Evolutionary conservation across 64 coral and sea anemone species (phyloP).

Genomic region (Cladopsammia gracilis): DNA sequence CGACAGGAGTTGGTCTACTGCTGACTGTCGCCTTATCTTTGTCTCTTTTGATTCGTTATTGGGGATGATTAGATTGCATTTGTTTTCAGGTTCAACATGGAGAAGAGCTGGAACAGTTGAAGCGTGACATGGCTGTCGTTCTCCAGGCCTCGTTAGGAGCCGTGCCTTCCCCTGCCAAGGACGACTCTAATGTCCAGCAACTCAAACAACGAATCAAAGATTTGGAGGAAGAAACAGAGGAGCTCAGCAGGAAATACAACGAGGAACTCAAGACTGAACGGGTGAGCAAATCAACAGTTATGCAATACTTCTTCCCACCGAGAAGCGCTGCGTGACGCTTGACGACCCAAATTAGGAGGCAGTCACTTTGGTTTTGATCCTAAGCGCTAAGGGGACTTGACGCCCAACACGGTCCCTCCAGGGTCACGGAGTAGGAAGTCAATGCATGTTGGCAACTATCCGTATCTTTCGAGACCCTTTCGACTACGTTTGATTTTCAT

Average conservation of each 20-base stretch:
- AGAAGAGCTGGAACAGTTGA: slow-evolving; percentile 85
- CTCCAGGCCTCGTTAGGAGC: slow-evolving; percentile 84
- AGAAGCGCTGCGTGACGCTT: too few species aligned
- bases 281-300: slow-evolving; percentile 13
- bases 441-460: too few species aligned
- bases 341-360: too few species aligned
- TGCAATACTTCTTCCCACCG: too few species aligned
- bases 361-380: too few species aligned
- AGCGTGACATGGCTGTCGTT: slow-evolving; percentile 89
- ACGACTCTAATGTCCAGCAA: slow-evolving; percentile 69
- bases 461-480: too few species aligned
- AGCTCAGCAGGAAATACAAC: slow-evolving; percentile 82
- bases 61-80: neutral
- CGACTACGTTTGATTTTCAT: too few species aligned
- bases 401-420: too few species aligned
- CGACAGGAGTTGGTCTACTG: too few species aligned
- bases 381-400: too few species aligned
- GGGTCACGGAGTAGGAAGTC: too few species aligned
- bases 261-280: slow-evolving; percentile 85
- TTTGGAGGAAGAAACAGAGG: slow-evolving; percentile 84
- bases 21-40: too few species aligned
- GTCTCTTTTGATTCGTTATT: neutral
- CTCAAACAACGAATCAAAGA: slow-evolving; percentile 71
- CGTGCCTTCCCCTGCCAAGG: slow-evolving; percentile 54
- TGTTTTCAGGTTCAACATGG: slow-evolving; percentile 68